These are phyloP conservation scores for Phlogophora meticulosa DNA, from an alignment of 2,888 invertebrate species.

Conservation along the genomic window DNA sequence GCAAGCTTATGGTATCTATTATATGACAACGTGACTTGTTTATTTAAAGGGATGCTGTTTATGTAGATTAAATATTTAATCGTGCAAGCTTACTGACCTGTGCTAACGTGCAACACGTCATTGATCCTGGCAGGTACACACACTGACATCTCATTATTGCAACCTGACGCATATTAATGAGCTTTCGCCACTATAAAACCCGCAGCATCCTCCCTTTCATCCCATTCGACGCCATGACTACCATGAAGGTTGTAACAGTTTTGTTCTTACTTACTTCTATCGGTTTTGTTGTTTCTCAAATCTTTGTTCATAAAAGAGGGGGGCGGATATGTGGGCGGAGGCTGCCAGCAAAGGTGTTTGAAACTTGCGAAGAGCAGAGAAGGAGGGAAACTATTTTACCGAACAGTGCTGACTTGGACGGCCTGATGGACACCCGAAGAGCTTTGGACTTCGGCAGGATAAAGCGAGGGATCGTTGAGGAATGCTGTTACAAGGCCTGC, in stretches of 20 bases:
- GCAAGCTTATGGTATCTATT: neutral
- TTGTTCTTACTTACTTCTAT: constrained; percentile 22
- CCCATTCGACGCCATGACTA: constrained; percentile 31
- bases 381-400: too few relatives aligned
- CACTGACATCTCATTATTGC: constrained; percentile 52
- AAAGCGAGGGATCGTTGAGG: constrained; percentile 56
- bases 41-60: neutral
- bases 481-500: constrained; percentile 74
- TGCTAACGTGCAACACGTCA: constrained; percentile 56
- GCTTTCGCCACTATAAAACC: constrained; percentile 61
- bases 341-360: constrained; percentile 52
- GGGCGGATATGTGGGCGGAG: constrained; percentile 67
- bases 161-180: constrained; percentile 59
- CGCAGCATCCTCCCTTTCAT: neutral
- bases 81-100: constrained; percentile 16
- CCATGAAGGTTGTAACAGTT: constrained; percentile 49
- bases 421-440: neutral
- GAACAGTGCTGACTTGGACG: too few relatives aligned
- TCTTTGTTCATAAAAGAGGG: neutral
- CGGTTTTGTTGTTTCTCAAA: neutral
- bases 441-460: constrained; percentile 7
- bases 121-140: constrained; percentile 42
- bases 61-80: neutral
- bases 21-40: too few relatives aligned
- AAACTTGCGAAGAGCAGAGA: constrained; percentile 33